Evolutionary conservation across 2,113 vertebrate genomes (phyloP), one percentile per base, ranked within the genome.

Genomic region (Uria lomvia): DNA sequence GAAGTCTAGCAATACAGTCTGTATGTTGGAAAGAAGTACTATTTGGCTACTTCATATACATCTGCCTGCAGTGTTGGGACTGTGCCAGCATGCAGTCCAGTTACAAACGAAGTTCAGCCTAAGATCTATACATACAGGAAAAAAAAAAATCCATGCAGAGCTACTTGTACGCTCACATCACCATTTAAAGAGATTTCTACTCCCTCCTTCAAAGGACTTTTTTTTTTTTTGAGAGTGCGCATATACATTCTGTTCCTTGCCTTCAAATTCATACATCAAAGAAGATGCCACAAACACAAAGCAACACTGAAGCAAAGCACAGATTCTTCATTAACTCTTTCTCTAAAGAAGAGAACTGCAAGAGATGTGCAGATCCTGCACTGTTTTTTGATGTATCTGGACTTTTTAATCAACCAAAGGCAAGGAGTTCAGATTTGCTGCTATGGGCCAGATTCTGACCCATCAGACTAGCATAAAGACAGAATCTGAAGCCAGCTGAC

Each of bases 171-270:
- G 3, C 20, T 59, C 27, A 90, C 80, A 91, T 74, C 62, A 76
- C 81, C 97, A 96, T 95, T 95, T 94, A 88, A 96, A 96, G 89
- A 87, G 2, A 90, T 91, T 91, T 87, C 58, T 76, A n/a, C 65
- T 83, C 34, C 27, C 20, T 70, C 63, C 75, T 93, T 75, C 56
- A 89, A 94, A 96, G 56, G 89, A 74, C 18, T 75, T 55, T 88
- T 49, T 86, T 62, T 86, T 62, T 86, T 58, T 88, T 43, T 90
- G 59, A 86, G 58, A 45, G 11, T 13, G 4, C 30, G 55, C 17
- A 72, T 60, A 90, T 4, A 82, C 29, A 66, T 66, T 94, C 60
- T 92, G 84, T 82, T 92, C 36, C 70, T 89, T 22, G 36, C 68
- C 80, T 94, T 66, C 1, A 0, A 86, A 95, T 81, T 58, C 22